These are phyloP conservation scores for Hippocampus zosterae DNA, from an alignment of 2,113 vertebrate genomes.

Conservation along the genomic window DNA sequence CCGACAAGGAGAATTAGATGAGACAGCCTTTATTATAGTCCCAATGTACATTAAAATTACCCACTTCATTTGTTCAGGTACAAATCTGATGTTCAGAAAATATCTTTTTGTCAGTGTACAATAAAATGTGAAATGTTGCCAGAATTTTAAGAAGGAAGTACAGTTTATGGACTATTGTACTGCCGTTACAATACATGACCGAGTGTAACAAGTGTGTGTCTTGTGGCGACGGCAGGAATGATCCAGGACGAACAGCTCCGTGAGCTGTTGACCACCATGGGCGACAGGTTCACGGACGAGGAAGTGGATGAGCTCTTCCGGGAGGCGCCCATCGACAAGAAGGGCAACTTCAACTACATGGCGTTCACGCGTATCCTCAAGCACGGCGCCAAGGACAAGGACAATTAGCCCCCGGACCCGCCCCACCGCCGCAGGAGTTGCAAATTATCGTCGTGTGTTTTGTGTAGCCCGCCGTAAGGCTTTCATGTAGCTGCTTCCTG, in stretches of 20 bases:
- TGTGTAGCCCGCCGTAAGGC: background rate
- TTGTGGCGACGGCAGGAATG: constrained; percentile 45
- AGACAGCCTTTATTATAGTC: too few relatives aligned
- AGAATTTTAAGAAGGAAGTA: too few relatives aligned
- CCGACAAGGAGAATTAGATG: too few relatives aligned
- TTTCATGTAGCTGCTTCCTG: constrained; percentile 26
- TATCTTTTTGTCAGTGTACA: too few relatives aligned
- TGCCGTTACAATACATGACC: background rate
- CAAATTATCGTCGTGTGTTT: background rate
- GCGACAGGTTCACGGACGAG: constrained; percentile 90
- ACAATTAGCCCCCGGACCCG: constrained; percentile 71
- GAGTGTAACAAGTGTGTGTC: background rate
- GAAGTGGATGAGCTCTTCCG: constrained; percentile 93
- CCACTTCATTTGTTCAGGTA: too few relatives aligned
- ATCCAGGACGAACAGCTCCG: constrained; percentile 90
- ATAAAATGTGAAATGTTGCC: too few relatives aligned
- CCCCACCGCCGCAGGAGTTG: background rate
- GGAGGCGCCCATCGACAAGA: constrained; percentile 92
- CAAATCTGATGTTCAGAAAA: too few relatives aligned
- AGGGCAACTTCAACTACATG: constrained; percentile 92
- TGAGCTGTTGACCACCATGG: constrained; percentile 92
- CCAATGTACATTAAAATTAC: too few relatives aligned
- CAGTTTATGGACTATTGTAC: background rate
- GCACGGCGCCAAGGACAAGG: constrained; percentile 89
- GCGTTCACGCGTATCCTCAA: constrained; percentile 93